A percentile compares a stretch with the other conserved stretches of the same genome.
These are phyloP conservation scores for Tethya wilhelma DNA, from an alignment of 37 sponge, comb jelly and placozoan genomes.

Conservation along the genomic window DNA sequence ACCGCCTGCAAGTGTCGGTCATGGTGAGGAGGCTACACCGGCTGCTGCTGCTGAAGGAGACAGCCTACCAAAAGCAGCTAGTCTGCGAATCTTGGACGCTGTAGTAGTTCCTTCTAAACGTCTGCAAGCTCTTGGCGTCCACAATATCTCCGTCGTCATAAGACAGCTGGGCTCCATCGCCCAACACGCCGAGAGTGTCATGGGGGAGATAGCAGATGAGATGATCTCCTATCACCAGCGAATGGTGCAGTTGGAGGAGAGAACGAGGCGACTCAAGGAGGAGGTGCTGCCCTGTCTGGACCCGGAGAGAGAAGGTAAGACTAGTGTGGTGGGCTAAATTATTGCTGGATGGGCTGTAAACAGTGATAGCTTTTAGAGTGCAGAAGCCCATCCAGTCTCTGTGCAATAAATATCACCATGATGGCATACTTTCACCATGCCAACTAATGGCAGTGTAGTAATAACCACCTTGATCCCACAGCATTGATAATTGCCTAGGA, in stretches of 20 bases:
- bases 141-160: slow-evolving; percentile 9
- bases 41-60: too few relatives aligned
- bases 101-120: slow-evolving; percentile 7
- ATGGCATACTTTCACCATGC: too few relatives aligned
- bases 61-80: too few relatives aligned
- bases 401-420: too few relatives aligned
- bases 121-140: slow-evolving; percentile 18
- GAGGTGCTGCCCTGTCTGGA: slow-evolving; percentile 36
- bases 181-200: slow-evolving; percentile 39
- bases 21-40: too few relatives aligned
- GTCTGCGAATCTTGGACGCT: too few relatives aligned
- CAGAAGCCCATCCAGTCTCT: too few relatives aligned
- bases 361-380: too few relatives aligned
- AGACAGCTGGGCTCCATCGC: slow-evolving; percentile 38
- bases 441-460: too few relatives aligned
- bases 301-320: slow-evolving; percentile 23
- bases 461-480: too few relatives aligned
- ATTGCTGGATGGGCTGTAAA: neutral
- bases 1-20: too few relatives aligned
- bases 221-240: neutral
- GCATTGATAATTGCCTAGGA: too few relatives aligned
- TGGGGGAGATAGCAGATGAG: slow-evolving; percentile 36
- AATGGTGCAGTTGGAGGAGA: slow-evolving; percentile 1
- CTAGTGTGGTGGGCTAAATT: neutral
- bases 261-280: slow-evolving; percentile 11